These are phyloP conservation scores for Pogoniulus pusillus DNA, from an alignment of 2,797 vertebrate genomes.

Conservation along the genomic window DNA sequence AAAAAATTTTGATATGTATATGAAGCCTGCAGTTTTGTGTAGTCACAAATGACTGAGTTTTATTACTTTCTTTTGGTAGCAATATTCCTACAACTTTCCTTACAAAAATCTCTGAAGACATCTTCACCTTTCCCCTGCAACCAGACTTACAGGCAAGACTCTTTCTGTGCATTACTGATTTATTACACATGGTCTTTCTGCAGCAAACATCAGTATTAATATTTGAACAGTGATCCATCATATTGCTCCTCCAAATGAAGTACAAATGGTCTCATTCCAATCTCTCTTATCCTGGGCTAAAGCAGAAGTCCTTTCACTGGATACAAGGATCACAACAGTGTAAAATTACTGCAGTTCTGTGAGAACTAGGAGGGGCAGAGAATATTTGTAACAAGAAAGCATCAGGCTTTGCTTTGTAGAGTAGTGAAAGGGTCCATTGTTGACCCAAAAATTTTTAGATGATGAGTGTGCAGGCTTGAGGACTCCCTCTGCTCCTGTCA, in stretches of 20 bases:
- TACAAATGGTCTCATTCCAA: background rate
- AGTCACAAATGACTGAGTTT: background rate
- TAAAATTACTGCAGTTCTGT: background rate
- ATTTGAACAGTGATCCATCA: background rate
- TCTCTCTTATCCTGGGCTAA: background rate
- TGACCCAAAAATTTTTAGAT: background rate
- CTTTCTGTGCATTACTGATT: constrained; percentile 2
- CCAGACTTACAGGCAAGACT: background rate
- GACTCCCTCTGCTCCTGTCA: background rate
- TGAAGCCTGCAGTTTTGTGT: constrained; percentile 3
- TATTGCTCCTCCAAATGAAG: background rate
- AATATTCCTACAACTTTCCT: background rate
- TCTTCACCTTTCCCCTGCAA: background rate
- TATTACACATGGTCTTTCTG: background rate
- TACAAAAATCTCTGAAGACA: background rate
- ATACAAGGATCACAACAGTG: background rate
- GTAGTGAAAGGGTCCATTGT: background rate
- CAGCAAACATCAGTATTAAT: constrained; percentile 21
- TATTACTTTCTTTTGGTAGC: background rate
- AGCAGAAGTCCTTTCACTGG: background rate
- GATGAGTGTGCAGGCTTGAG: background rate
- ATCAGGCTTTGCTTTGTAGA: background rate
- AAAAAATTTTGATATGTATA: background rate
- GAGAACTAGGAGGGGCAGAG: background rate
- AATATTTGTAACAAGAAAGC: background rate